phyloP scores from a whole-genome alignment of 1,140 invertebrate genomes.

The Lordiphosa clarofinis region DNA sequence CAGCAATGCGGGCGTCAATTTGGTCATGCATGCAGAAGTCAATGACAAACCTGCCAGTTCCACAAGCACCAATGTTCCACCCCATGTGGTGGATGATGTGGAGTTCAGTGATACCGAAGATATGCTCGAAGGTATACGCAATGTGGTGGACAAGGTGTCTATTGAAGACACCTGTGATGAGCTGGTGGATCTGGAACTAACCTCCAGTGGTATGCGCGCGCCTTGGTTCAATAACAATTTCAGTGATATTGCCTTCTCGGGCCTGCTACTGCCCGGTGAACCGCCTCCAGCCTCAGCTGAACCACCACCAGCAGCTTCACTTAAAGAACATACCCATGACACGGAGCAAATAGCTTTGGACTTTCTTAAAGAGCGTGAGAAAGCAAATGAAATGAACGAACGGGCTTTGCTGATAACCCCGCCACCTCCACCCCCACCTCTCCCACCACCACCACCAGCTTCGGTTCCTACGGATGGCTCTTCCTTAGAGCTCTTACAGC shows the following conservation, averaged over 20 bases:
- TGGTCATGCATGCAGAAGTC: conserved; percentile 52
- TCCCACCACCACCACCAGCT: conserved; percentile 8
- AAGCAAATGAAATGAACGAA: too few relatives aligned
- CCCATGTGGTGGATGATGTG: conserved; percentile 56
- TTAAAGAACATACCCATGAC: conserved; percentile 9
- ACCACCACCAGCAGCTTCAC: conserved; percentile 4
- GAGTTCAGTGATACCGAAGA: conserved; percentile 92
- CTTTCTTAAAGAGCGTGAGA: conserved; percentile 24
- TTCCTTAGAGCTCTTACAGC: conserved; percentile 24
- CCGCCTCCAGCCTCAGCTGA: conserved; percentile 30
- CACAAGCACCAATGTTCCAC: conserved; percentile 20
- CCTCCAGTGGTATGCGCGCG: conserved; percentile 56
- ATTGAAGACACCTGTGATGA: conserved; percentile 75
- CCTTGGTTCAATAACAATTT: conserved; percentile 77
- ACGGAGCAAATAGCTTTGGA: conserved; percentile 38
- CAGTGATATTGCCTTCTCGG: conserved; percentile 58
- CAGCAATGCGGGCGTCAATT: conserved; percentile 46
- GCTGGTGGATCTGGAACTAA: conserved; percentile 65
- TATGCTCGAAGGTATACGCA: conserved; percentile 89
- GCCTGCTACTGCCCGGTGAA: conserved; percentile 48
- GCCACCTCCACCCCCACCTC: conserved; percentile 14
- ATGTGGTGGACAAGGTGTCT: conserved; percentile 82
- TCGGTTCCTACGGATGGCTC: conserved; percentile 30
- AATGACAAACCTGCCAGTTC: conserved; percentile 27
- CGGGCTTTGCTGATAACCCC: conserved; percentile 1